Base-by-base conservation (phyloP, 1,140 invertebrate species). In the Saxidomus purpurata region DNA sequence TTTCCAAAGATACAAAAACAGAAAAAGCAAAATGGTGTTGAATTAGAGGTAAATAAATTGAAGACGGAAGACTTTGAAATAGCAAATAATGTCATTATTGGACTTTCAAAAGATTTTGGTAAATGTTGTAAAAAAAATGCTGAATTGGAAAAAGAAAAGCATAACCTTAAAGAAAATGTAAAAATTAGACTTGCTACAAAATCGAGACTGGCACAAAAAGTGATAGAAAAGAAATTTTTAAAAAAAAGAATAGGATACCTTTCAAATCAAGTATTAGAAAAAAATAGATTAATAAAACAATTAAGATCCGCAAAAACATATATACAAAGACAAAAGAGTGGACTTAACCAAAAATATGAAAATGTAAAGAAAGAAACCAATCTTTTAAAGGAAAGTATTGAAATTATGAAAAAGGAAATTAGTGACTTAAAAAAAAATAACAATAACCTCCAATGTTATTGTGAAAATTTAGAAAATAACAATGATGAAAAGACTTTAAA, bases 401-500 rank as follows among this genome's bases (percentile, higher is more conserved):
- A 79, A 25, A 79, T 17, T 55, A 40, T 47, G 74, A 79, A 31
- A 34, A 47, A 49, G 22, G 74, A 43, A 31, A 49, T 79, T 28
- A 25, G 15, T 25, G n/a, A 11, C 1, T 52, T 79, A 28, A 49
- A 49, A 28, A 79, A 79, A 28, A 17, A 79, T 22, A 79, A 79
- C n/a, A 79, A 49, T 49, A 55, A 28, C 15, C 43, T 79, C 22
- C 74, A 40, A 55, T 49, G 3, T 28, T 25, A 79, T 28, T 28
- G 36, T 61, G 79, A 81, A 81, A 34, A 59, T 59, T 36, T 81
- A 36, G 79, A 81, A 61, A 81, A 63, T 80, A 81, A 59, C 25
- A 59, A 63, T 61, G 59, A 81, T 15, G 25, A 81, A 38, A 61
- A 63, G 11, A 61, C 49, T 59, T 11, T 61, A 61, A 38, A 15